A percentile compares a stretch with the other conserved stretches of the same genome.
phyloP scores from a whole-genome alignment of 2,888 invertebrate genomes.

The Cryptocephalus primarius region DNA sequence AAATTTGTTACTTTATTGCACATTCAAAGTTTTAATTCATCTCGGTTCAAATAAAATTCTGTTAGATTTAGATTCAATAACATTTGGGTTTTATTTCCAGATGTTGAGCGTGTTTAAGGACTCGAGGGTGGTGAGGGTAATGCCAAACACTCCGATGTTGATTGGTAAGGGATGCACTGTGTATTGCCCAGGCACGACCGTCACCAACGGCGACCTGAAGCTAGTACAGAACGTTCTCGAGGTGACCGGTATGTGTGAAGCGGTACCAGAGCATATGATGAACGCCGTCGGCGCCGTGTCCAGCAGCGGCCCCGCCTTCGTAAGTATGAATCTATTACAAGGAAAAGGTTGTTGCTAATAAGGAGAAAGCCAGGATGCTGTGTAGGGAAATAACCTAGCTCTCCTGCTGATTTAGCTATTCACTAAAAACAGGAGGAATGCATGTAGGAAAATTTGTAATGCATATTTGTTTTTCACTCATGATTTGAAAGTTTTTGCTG shows the following conservation, averaged over 20 bases:
- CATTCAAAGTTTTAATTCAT: no score
- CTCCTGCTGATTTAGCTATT: not conserved
- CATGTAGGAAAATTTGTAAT: no score
- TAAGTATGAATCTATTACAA: conserved; percentile 38
- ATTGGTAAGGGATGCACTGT: conserved; percentile 61
- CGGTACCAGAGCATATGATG: conserved; percentile 67
- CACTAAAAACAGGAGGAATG: no score
- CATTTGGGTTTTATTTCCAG: conserved; percentile 11
- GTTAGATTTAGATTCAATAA: no score
- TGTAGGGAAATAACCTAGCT: not conserved
- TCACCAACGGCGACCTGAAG: conserved; percentile 43
- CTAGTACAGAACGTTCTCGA: conserved; percentile 47
- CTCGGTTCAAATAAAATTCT: no score
- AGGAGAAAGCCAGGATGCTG: no score
- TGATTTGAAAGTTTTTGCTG: no score
- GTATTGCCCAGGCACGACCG: conserved; percentile 45
- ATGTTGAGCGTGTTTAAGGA: conserved; percentile 22
- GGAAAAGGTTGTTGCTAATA: no score
- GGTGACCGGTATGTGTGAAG: conserved; percentile 57
- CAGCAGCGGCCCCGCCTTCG: conserved; percentile 88
- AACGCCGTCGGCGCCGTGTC: conserved; percentile 68
- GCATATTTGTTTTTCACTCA: no score
- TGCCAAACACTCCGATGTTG: conserved; percentile 83
- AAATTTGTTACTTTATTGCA: no score
- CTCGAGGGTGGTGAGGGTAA: conserved; percentile 54